Base-by-base conservation (phyloP, 2,888 invertebrate genomes). In the Yponomeuta evonymella region DNA sequence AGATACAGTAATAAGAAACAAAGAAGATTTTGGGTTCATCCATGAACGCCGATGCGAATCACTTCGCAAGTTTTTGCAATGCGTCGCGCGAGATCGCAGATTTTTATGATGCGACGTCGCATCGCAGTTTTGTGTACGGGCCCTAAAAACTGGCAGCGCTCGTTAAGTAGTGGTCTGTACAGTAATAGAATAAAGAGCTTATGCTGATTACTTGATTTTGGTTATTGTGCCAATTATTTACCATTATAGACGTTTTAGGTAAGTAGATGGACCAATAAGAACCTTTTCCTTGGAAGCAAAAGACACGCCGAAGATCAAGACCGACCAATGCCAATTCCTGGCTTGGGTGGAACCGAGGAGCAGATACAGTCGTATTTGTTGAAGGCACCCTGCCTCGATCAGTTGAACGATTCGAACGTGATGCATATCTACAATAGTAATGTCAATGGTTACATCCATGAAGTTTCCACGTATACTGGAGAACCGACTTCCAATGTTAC, bases 271-370 rank as follows among this genome's bases (percentile, higher is more conserved):
- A 84, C 85, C 0, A 90, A 93, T 70, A 93, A 93, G 77, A 83
- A 93, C 78, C 77, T 94, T 69, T 95, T 93, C 78, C 82, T 95
- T 67, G 94, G 94, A 15, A 79, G 84, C 67, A 81, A 81, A 71
- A 83, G 90, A 73, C 86, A 88, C 73, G 76, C 75, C 15, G 83
- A 84, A 76, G 86, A 87, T 72, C 74, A 75, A 70, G 72, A 74
- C 51, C 79, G 83, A 2, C 88, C 87, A 2, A 75, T 76, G 68
- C 84, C 88, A 5, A 75, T 86, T 1, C 81, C 83, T 30, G 87
- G 87, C 3, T 33, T 86, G 15, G 85, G 83, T 0, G 76, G 73
- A n/a, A 75, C 76, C 29, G 86, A 79, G 69, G 83, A 81, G 72
- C 83, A 82, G 75, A 89, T 83, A 76, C 76, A 79, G 76, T 84